A percentile compares a stretch with the other conserved stretches of the same genome.
Evolutionary conservation across 2,113 vertebrate genomes (phyloP).

Genomic region (Martes martes): DNA sequence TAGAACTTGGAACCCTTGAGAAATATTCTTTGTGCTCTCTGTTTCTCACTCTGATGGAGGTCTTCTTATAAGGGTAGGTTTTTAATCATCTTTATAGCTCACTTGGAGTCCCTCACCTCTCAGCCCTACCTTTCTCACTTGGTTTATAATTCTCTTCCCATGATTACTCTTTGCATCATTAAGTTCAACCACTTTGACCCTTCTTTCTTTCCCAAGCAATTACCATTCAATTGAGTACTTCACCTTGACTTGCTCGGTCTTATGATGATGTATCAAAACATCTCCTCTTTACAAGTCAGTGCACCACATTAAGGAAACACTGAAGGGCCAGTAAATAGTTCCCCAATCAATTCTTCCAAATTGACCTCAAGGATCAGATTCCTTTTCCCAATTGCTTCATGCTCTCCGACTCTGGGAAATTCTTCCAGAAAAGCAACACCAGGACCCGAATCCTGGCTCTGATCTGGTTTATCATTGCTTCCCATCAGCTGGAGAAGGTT

Average conservation of each 20-base stretch:
- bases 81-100: neutral
- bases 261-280: conserved; percentile 29
- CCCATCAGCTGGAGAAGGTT: neutral
- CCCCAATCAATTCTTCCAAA: neutral
- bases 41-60: neutral
- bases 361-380: neutral
- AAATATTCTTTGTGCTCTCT: neutral
- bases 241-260: conserved; percentile 50
- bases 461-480: neutral
- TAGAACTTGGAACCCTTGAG: neutral
- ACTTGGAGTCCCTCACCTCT: neutral
- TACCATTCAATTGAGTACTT: neutral
- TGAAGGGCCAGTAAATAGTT: neutral
- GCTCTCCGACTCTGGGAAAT: neutral
- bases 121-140: conserved; percentile 13
- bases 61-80: neutral
- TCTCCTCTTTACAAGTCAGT: conserved; percentile 26
- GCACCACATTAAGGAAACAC: conserved; percentile 18
- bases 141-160: conserved; percentile 29
- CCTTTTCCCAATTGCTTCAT: neutral
- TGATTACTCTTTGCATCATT: conserved; percentile 55
- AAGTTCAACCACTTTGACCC: conserved; percentile 58
- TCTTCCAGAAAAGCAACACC: neutral
- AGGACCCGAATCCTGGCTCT: neutral
- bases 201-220: conserved; percentile 49